These are phyloP conservation scores for Seriola quinqueradiata DNA, from an alignment of 2,113 vertebrate species.

Conservation along the genomic window DNA sequence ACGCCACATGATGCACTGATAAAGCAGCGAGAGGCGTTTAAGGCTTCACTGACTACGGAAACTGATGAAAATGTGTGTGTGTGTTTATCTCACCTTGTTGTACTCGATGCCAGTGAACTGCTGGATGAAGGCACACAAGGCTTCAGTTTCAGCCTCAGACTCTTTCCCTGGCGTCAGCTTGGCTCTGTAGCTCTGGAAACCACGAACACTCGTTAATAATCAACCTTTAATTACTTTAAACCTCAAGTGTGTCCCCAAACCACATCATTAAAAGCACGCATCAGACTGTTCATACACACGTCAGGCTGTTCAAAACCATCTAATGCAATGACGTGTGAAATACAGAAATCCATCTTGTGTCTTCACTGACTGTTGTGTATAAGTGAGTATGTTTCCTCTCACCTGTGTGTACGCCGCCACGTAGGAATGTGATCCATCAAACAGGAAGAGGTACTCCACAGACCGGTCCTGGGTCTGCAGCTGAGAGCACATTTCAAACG, in stretches of 20 bases:
- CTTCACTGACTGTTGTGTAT: not conserved
- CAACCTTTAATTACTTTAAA: not conserved
- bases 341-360: too few species aligned
- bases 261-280: not conserved
- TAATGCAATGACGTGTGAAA: not conserved
- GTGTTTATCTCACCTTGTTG: conserved; percentile 91
- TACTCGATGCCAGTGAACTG: conserved; percentile 90
- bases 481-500: conserved; percentile 97
- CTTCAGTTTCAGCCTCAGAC: conserved; percentile 91
- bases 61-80: too few species aligned
- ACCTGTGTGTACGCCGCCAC: conserved; percentile 97
- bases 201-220: not conserved
- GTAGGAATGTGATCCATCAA: conserved; percentile 95
- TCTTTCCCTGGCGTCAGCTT: conserved; percentile 92
- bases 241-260: not conserved
- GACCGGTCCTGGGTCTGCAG: conserved; percentile 87
- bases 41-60: too few species aligned
- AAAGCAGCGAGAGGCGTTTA: too few species aligned
- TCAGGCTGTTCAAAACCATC: not conserved
- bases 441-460: conserved; percentile 91
- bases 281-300: too few species aligned
- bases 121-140: conserved; percentile 93
- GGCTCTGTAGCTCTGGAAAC: conserved; percentile 90
- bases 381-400: conserved; percentile 24
- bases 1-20: not conserved